Conservation (phyloP, 2,113 vertebrate genomes). For the Pan troglodytes region DNA sequence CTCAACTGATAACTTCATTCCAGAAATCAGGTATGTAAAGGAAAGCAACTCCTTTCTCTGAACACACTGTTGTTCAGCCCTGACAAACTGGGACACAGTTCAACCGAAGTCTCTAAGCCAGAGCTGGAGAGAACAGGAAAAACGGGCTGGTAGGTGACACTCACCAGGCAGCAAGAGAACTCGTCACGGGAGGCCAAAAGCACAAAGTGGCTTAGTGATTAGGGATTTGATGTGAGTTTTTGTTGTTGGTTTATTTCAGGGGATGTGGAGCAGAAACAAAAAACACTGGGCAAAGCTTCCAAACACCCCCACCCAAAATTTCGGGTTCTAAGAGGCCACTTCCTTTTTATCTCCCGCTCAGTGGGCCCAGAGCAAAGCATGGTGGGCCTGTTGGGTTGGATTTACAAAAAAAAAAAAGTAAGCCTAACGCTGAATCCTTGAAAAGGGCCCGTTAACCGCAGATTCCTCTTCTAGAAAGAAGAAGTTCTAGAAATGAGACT, state of each 20-base stretch:
- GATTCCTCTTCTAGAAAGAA: not conserved
- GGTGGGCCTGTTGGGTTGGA: not conserved
- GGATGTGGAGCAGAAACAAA: fast-evolving
- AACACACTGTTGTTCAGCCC: not conserved
- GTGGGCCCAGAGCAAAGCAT: not conserved
- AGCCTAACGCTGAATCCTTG: not conserved
- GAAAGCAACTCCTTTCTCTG: not conserved
- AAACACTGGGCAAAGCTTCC: not conserved
- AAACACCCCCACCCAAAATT: not conserved
- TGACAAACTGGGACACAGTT: fast-evolving
- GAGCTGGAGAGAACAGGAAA: not conserved
- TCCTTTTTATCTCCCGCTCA: not conserved
- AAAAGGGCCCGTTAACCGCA: not conserved
- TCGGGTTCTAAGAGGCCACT: not conserved
- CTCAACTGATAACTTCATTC: not conserved
- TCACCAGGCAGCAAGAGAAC: not conserved
- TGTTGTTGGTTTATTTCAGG: too few species aligned
- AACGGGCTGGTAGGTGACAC: fast-evolving
- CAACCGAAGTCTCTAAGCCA: not conserved
- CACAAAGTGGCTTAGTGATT: not conserved
- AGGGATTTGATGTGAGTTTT: not conserved
- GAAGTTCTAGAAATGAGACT: not conserved
- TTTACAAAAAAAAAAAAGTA: not conserved
- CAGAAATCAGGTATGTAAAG: not conserved
- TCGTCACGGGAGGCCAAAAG: fast-evolving